These are phyloP conservation scores for Ploceus nigricollis DNA, from an alignment of 2,113 vertebrate genomes.

Conservation along the genomic window DNA sequence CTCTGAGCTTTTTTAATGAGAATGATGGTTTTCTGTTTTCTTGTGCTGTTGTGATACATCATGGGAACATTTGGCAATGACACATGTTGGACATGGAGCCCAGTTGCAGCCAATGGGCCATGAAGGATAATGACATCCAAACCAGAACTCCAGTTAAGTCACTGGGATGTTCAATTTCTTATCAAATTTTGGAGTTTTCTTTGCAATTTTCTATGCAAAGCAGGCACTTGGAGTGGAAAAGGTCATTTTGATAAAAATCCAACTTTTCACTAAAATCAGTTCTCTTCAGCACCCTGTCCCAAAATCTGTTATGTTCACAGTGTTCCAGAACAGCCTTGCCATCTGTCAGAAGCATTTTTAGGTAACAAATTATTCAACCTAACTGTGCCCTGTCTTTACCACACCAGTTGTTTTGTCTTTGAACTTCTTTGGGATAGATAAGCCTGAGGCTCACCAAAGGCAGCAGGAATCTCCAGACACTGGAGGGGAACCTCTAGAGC, in stretches of 20 bases:
- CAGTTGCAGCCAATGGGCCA: background rate
- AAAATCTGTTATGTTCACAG: slow-evolving; percentile 48
- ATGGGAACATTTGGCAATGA: background rate
- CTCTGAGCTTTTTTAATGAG: background rate
- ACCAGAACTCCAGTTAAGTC: background rate
- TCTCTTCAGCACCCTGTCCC: slow-evolving; percentile 42
- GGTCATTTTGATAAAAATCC: slow-evolving; percentile 51
- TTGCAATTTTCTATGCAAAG: slow-evolving; percentile 7
- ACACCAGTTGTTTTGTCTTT: background rate
- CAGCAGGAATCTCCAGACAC: background rate
- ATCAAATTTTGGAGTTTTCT: background rate
- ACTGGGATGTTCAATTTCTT: background rate
- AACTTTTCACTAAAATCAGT: slow-evolving; percentile 41
- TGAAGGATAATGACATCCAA: background rate
- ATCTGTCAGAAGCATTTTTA: slow-evolving; percentile 51
- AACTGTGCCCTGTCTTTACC: background rate
- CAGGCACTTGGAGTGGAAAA: slow-evolving; percentile 13
- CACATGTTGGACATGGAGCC: background rate
- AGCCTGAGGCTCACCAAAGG: background rate
- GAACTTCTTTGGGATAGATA: background rate
- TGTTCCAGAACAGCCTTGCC: slow-evolving; percentile 30
- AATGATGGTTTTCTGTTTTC: background rate
- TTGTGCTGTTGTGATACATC: background rate
- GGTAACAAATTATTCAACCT: slow-evolving; percentile 46
- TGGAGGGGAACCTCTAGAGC: background rate